phyloP scores from a whole-genome alignment of 2,888 invertebrate species.

The Altica lythri region DNA sequence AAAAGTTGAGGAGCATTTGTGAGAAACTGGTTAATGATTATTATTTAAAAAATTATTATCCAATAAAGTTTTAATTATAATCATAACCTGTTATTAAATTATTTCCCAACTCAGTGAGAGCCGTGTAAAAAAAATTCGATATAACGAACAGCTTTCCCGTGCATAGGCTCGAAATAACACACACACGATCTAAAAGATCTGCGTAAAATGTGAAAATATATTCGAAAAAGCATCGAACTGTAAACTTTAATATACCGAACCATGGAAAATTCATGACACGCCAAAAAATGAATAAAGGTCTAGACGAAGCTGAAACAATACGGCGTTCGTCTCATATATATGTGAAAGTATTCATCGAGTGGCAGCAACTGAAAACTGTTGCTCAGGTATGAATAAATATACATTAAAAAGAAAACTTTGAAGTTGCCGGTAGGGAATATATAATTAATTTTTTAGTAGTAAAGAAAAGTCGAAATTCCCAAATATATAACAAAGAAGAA shows the following conservation, averaged over 20 bases:
- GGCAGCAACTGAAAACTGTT: neutral
- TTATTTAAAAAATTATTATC: too few species aligned
- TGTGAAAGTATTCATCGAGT: neutral
- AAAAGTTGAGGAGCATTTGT: too few species aligned
- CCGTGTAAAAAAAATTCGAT: neutral
- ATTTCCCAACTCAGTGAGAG: neutral
- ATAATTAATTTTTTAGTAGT: too few species aligned
- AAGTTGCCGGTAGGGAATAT: too few species aligned
- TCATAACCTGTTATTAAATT: too few species aligned
- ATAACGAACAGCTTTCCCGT: neutral
- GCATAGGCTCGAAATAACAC: conserved; percentile 1
- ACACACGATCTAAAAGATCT: neutral
- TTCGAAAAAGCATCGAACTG: conserved; percentile 17
- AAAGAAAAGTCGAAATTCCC: too few species aligned
- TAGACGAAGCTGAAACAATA: neutral
- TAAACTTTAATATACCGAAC: conserved; percentile 14
- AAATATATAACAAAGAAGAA: too few species aligned
- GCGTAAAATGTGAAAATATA: conserved; percentile 20
- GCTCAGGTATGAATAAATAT: neutral
- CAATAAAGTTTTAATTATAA: too few species aligned
- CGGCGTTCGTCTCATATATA: neutral
- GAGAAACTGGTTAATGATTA: too few species aligned
- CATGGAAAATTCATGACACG: conserved; percentile 23
- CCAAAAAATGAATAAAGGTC: conserved; percentile 5
- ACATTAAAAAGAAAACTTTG: neutral